Base-by-base conservation (phyloP, 2,797 vertebrate genomes). In the Rhabdomys pumilio region DNA sequence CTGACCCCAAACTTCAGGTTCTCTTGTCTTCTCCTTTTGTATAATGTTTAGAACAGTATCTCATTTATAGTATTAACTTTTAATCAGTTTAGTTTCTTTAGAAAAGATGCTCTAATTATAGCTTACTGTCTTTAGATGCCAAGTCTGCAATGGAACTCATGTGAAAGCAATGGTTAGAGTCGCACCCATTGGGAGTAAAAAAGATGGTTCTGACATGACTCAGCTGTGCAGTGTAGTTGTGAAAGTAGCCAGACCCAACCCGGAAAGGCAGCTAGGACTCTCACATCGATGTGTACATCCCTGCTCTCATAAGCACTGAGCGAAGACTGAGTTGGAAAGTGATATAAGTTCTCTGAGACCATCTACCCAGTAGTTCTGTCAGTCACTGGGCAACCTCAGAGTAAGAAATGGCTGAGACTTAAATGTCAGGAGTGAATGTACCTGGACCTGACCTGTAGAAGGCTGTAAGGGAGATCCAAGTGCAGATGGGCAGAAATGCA, bases 41-140 rank as follows among this genome's bases (percentile, higher is more conserved):
- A 7, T 61, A 77, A 31, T 17, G 94, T 81, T 89, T 61, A 34
- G 31, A 26, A 73, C 67, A 72, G 55, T 19, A 3, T 75, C 19
- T 81, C 11, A 41, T 57, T 95, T 14, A 29, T 90, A 34, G 81
- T n/a, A 83, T 34, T 87, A 44, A 44, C 95, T 47, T 50, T 93
- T 94, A 55, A 38, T 2, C 26, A 44, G 57, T 34, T 82, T 88
- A 73, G 9, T 88, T 89, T 29, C 65, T 31, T 3, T 50, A 80
- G 44, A 83, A 87, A n/a, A 77, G 41, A 61, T 83, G n/a, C 3
- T 53, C 2, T 47, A 15, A 17, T 67, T 44, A 41, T 69, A 57
- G 41, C 14, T 77, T 0, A 3, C 20, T 91, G 34, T 77, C 55
- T 73, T 47, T 15, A 67, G 53, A 44, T 44, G 63, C 80, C 81